Evolutionary conservation across 2,797 vertebrate genomes (phyloP).

Genomic region (Protosalanx chinensis): DNA sequence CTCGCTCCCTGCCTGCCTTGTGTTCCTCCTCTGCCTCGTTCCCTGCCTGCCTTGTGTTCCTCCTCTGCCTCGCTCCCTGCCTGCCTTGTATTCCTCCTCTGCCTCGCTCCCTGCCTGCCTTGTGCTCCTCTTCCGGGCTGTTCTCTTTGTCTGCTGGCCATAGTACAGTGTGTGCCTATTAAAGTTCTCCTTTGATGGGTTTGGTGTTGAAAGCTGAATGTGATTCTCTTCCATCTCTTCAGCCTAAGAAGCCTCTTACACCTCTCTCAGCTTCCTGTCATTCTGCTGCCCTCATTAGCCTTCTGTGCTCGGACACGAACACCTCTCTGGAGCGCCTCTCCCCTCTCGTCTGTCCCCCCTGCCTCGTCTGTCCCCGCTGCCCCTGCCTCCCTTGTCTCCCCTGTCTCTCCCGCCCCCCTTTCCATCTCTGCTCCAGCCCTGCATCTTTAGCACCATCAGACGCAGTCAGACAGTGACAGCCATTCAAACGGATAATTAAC

Average conservation of each 20-base stretch:
- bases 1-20: background rate
- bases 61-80: too few species aligned
- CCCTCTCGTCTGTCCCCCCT: constrained; percentile 11
- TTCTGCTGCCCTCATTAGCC: background rate
- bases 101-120: too few species aligned
- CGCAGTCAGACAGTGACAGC: constrained; percentile 72
- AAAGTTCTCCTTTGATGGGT: background rate
- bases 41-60: too few species aligned
- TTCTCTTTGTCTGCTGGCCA: too few species aligned
- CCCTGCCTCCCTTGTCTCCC: background rate
- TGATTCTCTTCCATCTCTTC: background rate
- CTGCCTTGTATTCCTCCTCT: background rate
- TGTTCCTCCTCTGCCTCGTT: background rate
- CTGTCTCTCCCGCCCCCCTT: background rate
- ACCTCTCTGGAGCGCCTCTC: background rate
- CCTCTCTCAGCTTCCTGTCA: background rate
- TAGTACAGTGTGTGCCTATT: background rate
- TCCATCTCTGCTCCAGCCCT: constrained; percentile 29
- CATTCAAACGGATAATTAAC: constrained; percentile 79
- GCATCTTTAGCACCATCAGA: constrained; percentile 58
- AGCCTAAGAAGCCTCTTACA: background rate
- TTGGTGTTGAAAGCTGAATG: background rate
- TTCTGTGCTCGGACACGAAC: background rate
- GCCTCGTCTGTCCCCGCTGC: background rate
- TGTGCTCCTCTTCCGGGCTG: background rate